Evolutionary conservation across 1,140 invertebrate genomes (phyloP).

Genomic region (Helicorthomorpha holstii): DNA sequence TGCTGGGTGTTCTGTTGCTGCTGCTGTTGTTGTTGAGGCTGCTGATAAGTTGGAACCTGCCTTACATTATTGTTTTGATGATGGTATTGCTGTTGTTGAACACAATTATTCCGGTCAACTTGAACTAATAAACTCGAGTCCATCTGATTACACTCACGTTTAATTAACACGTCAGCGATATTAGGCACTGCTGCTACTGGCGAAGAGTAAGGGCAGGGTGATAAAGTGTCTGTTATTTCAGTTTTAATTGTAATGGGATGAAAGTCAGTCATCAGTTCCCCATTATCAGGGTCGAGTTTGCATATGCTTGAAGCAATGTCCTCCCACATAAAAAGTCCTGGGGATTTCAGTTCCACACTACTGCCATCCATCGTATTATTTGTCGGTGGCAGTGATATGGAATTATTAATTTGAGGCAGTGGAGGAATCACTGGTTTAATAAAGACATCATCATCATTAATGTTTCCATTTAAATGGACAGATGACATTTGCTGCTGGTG

Average conservation of each 20-base stretch:
- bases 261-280: conserved; percentile 23
- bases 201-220: conserved; percentile 3
- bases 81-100: not conserved
- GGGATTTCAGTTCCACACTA: not conserved
- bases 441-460: conserved; percentile 10
- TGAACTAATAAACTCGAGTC: not conserved
- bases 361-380: conserved; percentile 12
- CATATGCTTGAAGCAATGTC: conserved; percentile 74
- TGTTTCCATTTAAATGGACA: not conserved
- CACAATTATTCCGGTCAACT: not conserved
- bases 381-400: conserved; percentile 4
- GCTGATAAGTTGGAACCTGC: not conserved
- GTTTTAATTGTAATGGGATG: conserved; percentile 8
- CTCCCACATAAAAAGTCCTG: conserved; percentile 48
- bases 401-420: not conserved
- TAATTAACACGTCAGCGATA: not conserved
- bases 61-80: not conserved
- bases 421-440: conserved; percentile 9
- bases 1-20: not conserved
- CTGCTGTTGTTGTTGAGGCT: conserved; percentile 1
- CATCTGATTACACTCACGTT: not conserved
- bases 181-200: not conserved
- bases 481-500: not conserved
- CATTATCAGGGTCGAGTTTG: conserved; percentile 70
- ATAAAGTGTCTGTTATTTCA: conserved; percentile 7